Percentiles rank a stretch among this genome's conserved stretches.
Evolutionary conservation across 2,113 vertebrate species (phyloP).

Genomic region (Pica pica): DNA sequence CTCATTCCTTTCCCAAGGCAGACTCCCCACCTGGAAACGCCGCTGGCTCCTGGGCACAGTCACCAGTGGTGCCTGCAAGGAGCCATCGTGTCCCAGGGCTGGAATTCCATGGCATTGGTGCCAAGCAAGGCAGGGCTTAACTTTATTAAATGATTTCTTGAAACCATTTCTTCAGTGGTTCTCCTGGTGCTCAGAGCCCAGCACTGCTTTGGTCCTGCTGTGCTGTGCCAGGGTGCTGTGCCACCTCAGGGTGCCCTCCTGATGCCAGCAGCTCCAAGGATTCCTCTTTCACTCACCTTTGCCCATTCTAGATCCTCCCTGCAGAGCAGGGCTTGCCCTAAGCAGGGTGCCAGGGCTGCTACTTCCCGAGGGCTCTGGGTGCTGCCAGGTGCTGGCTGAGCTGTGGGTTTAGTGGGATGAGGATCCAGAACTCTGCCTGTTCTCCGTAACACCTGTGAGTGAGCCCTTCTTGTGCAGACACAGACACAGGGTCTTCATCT

Average conservation of each 20-base stretch:
- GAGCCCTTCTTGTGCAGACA: background rate
- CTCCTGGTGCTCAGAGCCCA: background rate
- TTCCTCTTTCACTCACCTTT: background rate
- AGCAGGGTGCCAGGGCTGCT: background rate
- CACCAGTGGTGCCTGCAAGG: fast-evolving
- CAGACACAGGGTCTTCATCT: fast-evolving
- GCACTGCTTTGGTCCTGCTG: fast-evolving
- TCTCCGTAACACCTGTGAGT: fast-evolving
- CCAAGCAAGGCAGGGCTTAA: background rate
- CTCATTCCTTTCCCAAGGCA: constrained; percentile 21
- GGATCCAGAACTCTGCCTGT: background rate
- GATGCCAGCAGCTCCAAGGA: background rate
- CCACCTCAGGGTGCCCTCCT: background rate
- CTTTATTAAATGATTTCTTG: background rate
- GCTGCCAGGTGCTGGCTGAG: background rate
- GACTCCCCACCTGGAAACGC: background rate
- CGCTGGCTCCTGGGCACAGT: background rate
- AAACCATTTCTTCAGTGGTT: background rate
- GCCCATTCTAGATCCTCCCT: background rate
- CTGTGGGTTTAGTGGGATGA: background rate
- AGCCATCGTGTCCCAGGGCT: fast-evolving
- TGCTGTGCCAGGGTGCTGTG: background rate
- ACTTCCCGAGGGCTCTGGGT: fast-evolving
- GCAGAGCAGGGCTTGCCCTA: background rate
- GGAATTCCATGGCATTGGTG: fast-evolving